phyloP scores from a whole-genome alignment of 53 echinoderm and acorn worm species.

The Echinarachnius parma region DNA sequence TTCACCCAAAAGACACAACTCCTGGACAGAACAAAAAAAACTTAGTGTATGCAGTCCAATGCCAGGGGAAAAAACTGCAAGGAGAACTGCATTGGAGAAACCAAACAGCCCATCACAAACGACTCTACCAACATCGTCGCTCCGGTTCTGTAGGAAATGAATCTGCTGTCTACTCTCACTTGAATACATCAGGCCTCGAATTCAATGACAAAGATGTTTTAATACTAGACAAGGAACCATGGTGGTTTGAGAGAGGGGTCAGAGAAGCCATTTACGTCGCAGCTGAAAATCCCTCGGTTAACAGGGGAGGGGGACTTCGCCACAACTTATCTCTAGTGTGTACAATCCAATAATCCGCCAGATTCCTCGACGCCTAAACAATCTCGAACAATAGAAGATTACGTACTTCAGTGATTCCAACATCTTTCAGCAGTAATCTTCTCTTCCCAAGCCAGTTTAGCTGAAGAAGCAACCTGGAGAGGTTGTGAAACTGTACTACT shows the following conservation, averaged over 20 bases:
- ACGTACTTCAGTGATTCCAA: too few species aligned
- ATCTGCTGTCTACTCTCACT: neutral
- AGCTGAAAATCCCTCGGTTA: constrained; percentile 1
- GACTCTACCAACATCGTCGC: neutral
- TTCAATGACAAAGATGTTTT: neutral
- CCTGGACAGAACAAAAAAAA: neutral
- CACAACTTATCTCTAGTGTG: neutral
- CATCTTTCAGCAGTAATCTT: too few species aligned
- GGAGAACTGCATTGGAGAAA: neutral
- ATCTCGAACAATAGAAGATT: neutral
- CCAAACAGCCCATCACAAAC: constrained; percentile 9
- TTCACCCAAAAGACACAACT: neutral
- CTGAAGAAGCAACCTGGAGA: too few species aligned
- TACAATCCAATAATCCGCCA: neutral
- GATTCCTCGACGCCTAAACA: neutral
- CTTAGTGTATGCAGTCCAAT: too few species aligned
- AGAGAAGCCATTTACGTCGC: constrained; percentile 6
- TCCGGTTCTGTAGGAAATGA: neutral
- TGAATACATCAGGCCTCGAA: neutral
- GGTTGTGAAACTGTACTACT: too few species aligned
- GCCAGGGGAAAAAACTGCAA: neutral
- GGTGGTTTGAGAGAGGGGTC: constrained; percentile 17
- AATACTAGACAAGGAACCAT: neutral
- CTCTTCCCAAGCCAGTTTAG: too few species aligned
- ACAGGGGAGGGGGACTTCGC: constrained; percentile 7